Conservation (phyloP, 2,888 invertebrate genomes). For the Eurois occulta region DNA sequence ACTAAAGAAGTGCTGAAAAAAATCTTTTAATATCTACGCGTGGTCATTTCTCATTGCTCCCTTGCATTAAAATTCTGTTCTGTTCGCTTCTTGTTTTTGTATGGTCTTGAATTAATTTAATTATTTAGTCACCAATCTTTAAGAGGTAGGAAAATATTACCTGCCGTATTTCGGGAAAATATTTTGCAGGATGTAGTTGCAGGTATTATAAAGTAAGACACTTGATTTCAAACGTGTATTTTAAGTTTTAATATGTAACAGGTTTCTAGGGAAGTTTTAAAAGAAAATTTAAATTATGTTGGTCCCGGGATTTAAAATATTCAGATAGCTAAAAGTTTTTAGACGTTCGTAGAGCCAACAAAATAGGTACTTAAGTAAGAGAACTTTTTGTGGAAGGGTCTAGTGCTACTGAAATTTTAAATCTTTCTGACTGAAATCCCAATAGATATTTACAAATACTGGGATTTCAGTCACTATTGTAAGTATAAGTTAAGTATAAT, state of each 20-base stretch:
- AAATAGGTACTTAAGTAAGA: conserved; percentile 9
- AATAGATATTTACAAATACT: neutral
- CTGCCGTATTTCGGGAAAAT: neutral
- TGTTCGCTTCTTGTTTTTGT: too few relatives aligned
- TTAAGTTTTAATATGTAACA: neutral
- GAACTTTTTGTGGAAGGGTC: neutral
- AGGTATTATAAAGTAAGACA: neutral
- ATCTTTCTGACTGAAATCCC: neutral
- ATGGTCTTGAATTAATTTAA: neutral
- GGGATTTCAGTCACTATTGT: neutral
- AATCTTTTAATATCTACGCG: neutral
- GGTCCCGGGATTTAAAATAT: conserved; percentile 44
- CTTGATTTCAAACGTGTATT: neutral
- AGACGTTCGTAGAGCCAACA: conserved; percentile 7
- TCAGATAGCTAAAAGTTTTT: conserved; percentile 32
- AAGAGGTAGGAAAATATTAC: neutral
- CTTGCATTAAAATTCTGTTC: neutral
- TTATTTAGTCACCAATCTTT: neutral
- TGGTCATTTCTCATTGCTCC: neutral
- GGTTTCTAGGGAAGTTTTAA: conserved; percentile 9
- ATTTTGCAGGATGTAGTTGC: neutral
- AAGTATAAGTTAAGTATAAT: neutral
- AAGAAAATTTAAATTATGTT: conserved; percentile 32
- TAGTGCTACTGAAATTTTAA: neutral
- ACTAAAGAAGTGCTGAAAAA: neutral